Base-by-base conservation (phyloP, 1,140 invertebrate species). In the Magallana angulata region DNA sequence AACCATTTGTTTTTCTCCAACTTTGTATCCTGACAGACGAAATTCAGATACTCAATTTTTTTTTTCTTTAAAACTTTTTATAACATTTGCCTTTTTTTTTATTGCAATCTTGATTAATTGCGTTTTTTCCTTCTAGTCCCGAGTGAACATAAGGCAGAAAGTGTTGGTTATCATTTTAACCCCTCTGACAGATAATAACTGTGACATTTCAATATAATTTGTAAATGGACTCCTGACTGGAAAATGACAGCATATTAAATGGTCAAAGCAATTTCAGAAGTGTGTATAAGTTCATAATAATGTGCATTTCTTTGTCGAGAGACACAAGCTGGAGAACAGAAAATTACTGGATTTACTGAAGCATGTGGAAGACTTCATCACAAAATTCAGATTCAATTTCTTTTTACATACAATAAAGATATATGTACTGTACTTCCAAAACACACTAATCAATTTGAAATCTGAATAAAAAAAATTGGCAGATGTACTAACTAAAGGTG, bases 251-350 rank as follows among this genome's bases (percentile, higher is more conserved):
- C 24, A 76, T 36, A 30, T 30, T 76, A 48, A 48, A 24, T 76
- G 68, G 68, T 76, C 68, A 76, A 76, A 30, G 68, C 24, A 76
- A 76, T 76, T 76, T 30, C 7, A 14, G 24, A 76, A 76, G 68
- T 76, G 68, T 76, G 68, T 36, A 76, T 12, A n/a, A 64, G 16
- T n/a, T 64, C 60, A 16, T n/a, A 64, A 48, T 48, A 24, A n/a
- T 64, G 12, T n/a, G 60, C 7, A 5, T 64, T 18, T 64, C 60
- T 64, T n/a, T 16, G 60, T 18, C 8, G 18, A 18, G 16, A 64
- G 16, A 64, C 60, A 62, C 60, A n/a, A n/a, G 60, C 60, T 64
- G 60, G 36, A 48, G 36, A 48, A 48, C 36, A 48, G 36, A 48
- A 48, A 48, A 48, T 3, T 48, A 48, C 36, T 48, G 36, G 36